A percentile compares a stretch with the other conserved stretches of the same genome.
These are phyloP conservation scores for Uropsilus gracilis DNA, from an alignment of 2,113 vertebrate species.

Conservation along the genomic window DNA sequence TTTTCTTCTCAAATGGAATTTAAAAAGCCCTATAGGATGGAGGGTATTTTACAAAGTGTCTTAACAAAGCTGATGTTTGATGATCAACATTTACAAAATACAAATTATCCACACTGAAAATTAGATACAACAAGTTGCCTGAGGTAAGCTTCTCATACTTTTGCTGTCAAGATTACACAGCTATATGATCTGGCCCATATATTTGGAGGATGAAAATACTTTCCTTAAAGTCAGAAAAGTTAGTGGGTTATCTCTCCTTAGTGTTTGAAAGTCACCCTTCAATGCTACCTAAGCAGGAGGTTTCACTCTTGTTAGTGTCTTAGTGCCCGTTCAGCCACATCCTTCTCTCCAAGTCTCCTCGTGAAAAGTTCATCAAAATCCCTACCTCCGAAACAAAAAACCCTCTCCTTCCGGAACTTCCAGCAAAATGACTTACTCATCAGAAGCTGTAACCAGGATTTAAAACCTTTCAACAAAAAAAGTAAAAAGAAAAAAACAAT, in stretches of 20 bases:
- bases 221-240: slow-evolving; percentile 45
- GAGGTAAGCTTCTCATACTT: neutral
- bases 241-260: neutral
- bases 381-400: slow-evolving; percentile 1
- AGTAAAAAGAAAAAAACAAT: neutral
- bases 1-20: slow-evolving; percentile 24
- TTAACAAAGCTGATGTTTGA: slow-evolving; percentile 38
- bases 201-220: slow-evolving; percentile 14
- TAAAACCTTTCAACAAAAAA: neutral
- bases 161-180: slow-evolving; percentile 18
- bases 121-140: neutral
- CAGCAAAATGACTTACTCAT: slow-evolving; percentile 25
- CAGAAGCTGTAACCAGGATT: slow-evolving; percentile 4
- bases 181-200: neutral
- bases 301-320: neutral
- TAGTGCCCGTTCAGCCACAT: neutral
- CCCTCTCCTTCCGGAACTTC: neutral
- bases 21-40: neutral
- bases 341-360: neutral
- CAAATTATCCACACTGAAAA: neutral
- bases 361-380: neutral
- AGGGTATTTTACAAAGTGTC: neutral
- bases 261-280: slow-evolving; percentile 20
- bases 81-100: slow-evolving; percentile 37
- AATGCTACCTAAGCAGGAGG: neutral